Percentiles rank a stretch among this genome's conserved stretches.
These are phyloP conservation scores for Plecotus auritus DNA, from an alignment of 2,113 vertebrate species.

Conservation along the genomic window DNA sequence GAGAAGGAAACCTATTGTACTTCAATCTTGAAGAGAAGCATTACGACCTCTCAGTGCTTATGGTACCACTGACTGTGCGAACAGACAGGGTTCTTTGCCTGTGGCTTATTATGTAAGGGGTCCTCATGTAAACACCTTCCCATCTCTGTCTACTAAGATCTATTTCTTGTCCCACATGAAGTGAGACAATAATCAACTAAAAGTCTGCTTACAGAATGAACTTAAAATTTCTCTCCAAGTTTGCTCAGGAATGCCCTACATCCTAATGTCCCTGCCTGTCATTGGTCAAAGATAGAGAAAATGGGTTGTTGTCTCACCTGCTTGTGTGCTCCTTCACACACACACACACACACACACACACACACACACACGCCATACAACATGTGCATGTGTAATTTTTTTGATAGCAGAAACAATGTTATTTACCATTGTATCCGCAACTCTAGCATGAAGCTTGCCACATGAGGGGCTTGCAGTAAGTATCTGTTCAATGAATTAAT, in stretches of 20 bases:
- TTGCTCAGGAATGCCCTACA: not conserved
- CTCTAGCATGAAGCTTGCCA: not conserved
- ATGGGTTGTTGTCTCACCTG: not conserved
- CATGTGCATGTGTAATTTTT: not conserved
- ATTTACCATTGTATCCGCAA: not conserved
- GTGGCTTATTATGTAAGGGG: not conserved
- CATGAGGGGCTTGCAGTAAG: not conserved
- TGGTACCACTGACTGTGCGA: not conserved
- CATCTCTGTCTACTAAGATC: not conserved
- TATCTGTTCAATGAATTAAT: constrained; percentile 12
- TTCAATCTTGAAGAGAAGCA: not conserved
- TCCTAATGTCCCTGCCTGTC: not conserved
- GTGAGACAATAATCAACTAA: not conserved
- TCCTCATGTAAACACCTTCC: not conserved
- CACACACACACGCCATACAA: not conserved
- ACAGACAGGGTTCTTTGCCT: not conserved
- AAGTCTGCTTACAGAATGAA: not conserved
- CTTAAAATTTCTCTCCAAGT: not conserved
- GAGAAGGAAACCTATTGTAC: not conserved
- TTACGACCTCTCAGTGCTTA: not conserved
- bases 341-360: not conserved
- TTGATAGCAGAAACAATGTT: not conserved
- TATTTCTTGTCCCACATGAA: not conserved
- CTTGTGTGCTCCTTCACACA: not conserved
- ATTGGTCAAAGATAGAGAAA: not conserved